A percentile compares a stretch with the other conserved stretches of the same genome.
Conservation (phyloP, 2,888 invertebrate species). For the Halictus quadricinctus region DNA sequence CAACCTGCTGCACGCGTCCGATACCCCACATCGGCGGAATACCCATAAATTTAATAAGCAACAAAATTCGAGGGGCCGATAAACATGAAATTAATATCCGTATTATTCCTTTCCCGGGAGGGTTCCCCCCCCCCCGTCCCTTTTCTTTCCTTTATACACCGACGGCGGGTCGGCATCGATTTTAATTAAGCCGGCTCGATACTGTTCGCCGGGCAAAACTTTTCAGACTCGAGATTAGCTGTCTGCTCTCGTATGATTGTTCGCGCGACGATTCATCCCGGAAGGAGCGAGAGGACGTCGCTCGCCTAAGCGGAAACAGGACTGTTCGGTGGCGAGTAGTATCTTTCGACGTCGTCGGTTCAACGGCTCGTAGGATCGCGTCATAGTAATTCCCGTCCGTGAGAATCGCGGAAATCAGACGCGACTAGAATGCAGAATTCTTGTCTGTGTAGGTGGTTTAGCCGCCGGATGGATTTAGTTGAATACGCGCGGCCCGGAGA, state of each 20-base stretch:
- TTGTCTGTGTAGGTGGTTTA: not conserved
- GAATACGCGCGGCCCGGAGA: not conserved
- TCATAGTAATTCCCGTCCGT: not conserved
- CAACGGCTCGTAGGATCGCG: not conserved
- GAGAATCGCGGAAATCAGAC: not conserved
- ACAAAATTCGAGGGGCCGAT: not conserved
- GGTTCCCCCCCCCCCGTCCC: not conserved
- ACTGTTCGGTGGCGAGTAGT: not conserved
- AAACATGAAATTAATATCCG: constrained; percentile 1
- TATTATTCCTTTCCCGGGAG: not conserved
- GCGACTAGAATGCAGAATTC: not conserved
- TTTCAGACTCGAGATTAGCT: constrained; percentile 1
- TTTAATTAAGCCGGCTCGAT: constrained; percentile 1
- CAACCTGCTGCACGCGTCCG: not conserved
- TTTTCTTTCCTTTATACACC: not conserved
- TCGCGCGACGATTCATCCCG: not conserved
- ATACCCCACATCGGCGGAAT: not conserved
- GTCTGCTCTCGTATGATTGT: constrained; percentile 1
- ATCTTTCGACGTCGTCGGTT: not conserved
- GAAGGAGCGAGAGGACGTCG: not conserved
- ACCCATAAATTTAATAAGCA: not conserved
- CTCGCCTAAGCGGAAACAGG: not conserved
- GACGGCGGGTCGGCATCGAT: not conserved
- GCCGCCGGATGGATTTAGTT: not conserved
- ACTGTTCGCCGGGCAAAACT: not conserved